A percentile compares a stretch with the other conserved stretches of the same genome.
Conservation (phyloP, 2,113 vertebrate species). For the Verasper variegatus region DNA sequence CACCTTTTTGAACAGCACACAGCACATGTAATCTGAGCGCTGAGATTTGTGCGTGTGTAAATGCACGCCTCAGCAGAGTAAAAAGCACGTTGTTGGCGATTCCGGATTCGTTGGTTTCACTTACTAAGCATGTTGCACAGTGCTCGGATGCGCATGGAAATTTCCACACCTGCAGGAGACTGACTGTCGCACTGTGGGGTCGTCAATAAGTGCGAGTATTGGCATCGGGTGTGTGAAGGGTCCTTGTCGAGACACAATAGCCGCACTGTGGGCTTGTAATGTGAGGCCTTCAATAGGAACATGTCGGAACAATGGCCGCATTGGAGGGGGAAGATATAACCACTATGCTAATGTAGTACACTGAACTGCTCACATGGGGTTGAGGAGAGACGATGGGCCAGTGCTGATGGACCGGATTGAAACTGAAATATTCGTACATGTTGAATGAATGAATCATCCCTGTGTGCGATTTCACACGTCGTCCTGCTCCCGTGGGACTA, state of each 20-base stretch:
- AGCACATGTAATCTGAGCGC: conserved; percentile 8
- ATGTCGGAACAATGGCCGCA: conserved; percentile 63
- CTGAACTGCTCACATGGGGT: background rate
- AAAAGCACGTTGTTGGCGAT: conserved; percentile 5
- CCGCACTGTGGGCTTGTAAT: conserved; percentile 73
- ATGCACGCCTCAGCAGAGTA: background rate
- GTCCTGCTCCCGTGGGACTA: background rate
- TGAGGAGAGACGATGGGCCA: background rate
- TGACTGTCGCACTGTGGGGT: conserved; percentile 44
- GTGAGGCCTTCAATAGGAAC: conserved; percentile 71
- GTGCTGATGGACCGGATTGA: background rate
- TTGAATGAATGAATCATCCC: background rate
- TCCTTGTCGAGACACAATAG: conserved; percentile 73
- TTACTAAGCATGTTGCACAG: background rate
- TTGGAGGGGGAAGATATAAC: conserved; percentile 59
- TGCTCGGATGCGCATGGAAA: conserved; percentile 49
- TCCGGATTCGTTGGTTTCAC: conserved; percentile 9
- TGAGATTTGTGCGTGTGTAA: background rate
- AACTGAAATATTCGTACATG: background rate
- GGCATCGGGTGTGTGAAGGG: conserved; percentile 66
- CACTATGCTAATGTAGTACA: conserved; percentile 45
- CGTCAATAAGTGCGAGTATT: conserved; percentile 63
- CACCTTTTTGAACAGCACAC: background rate
- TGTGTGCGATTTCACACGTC: background rate
- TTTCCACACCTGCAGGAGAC: conserved; percentile 67